Percentiles rank a stretch among this genome's conserved stretches.
Conservation (phyloP, 1,140 invertebrate genomes). For the Zophobas morio region DNA sequence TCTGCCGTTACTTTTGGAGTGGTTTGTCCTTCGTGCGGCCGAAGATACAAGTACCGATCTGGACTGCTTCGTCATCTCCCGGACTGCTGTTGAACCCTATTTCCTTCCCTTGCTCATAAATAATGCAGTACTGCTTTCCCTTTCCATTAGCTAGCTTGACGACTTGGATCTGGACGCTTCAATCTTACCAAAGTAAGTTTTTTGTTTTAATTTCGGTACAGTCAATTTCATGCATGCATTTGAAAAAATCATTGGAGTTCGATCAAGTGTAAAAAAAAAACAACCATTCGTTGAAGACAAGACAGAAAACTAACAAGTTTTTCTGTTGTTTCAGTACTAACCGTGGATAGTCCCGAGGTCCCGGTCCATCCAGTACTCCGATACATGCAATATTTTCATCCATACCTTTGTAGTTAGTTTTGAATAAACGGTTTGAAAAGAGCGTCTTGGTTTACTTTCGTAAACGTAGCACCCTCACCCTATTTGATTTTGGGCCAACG, state of each 20-base stretch:
- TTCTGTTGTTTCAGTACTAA: conserved; percentile 44
- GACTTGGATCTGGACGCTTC: not conserved
- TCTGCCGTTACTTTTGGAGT: conserved; percentile 27
- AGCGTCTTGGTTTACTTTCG: conserved; percentile 30
- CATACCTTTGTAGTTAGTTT: conserved; percentile 3
- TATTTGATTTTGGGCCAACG: conserved; percentile 43
- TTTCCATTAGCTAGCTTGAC: conserved; percentile 10
- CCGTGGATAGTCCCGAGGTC: conserved; percentile 11
- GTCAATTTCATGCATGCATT: not conserved
- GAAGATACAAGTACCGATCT: conserved; percentile 48
- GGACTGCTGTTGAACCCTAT: conserved; percentile 37
- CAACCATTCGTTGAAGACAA: too few species aligned
- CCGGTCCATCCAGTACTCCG: conserved; percentile 11
- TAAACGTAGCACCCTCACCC: conserved; percentile 12
- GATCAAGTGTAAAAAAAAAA: too few species aligned
- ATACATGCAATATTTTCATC: conserved; percentile 7
- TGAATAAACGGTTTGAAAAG: conserved; percentile 35
- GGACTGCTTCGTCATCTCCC: conserved; percentile 49
- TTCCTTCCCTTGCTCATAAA: not conserved
- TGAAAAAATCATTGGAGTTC: not conserved
- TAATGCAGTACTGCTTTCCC: conserved; percentile 8
- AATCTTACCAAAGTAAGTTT: conserved; percentile 33
- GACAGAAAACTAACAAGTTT: not conserved
- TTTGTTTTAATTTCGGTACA: not conserved
- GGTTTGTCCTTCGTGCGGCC: conserved; percentile 41